phyloP scores from a whole-genome alignment of 2,113 vertebrate genomes.

The Chlamydotis undulata region DNA sequence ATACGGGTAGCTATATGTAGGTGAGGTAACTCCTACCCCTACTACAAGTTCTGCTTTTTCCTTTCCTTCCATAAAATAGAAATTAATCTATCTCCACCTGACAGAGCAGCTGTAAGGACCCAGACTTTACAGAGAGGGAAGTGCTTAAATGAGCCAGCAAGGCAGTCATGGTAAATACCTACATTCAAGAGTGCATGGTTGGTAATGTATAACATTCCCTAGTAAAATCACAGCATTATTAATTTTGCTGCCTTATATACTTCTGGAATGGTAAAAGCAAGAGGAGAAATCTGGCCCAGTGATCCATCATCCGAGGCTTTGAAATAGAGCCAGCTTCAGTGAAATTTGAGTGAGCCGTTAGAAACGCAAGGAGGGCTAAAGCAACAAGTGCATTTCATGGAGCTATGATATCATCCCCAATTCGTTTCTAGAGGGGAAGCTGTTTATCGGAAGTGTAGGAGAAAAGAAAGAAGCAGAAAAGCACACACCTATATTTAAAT shows the following conservation, averaged over 20 bases:
- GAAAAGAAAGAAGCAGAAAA: constrained; percentile 25
- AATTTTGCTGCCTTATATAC: constrained; percentile 13
- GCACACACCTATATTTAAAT: constrained; percentile 19
- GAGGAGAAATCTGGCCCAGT: constrained; percentile 13
- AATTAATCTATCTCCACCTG: background rate
- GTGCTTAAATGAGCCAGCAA: background rate
- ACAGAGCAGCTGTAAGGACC: background rate
- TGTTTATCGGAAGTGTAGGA: background rate
- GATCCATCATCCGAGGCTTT: constrained; percentile 29
- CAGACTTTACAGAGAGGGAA: background rate
- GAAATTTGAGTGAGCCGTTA: constrained; percentile 40
- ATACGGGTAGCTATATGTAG: background rate
- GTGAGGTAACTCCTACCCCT: background rate
- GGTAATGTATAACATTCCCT: background rate
- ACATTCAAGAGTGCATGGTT: background rate
- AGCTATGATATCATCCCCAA: constrained; percentile 44
- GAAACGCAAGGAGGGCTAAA: constrained; percentile 26
- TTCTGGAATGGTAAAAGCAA: constrained; percentile 34
- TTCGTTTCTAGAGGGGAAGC: background rate
- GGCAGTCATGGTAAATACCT: background rate
- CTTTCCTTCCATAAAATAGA: background rate
- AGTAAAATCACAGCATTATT: constrained; percentile 44
- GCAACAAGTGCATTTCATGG: constrained; percentile 34
- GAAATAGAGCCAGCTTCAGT: constrained; percentile 21
- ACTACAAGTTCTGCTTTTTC: background rate